Base-by-base conservation (phyloP, 2,888 invertebrate species). In the Deilephila porcellus region DNA sequence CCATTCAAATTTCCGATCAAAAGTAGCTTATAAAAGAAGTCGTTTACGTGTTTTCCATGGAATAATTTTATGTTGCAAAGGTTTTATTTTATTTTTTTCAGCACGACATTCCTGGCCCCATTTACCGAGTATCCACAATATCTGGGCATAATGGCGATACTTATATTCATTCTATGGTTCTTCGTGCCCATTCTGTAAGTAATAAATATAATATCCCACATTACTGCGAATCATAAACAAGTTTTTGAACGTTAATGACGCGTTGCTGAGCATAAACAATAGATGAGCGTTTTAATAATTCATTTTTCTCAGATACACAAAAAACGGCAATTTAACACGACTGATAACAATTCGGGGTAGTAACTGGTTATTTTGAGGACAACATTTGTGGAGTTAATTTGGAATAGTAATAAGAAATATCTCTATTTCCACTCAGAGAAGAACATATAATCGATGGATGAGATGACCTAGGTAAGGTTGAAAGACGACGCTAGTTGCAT, bases 151-250 rank as follows among this genome's bases (percentile, higher is more conserved):
- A 96, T 95, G 90, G 93, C 95, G 70, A 95, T 95, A 78, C 91
- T 96, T 82, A 92, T 96, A 85, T 95, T 96, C 87, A 88, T 96
- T 83, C 93, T 96, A 83, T 96, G 96, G 96, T 94, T 96, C 83
- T 91, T 96, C 85, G 92, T 96, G 80, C 95, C 96, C 83, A 89
- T 96, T 85, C 93, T 96, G 96, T 96, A 89, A 96, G 95, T 93
- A 89, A 85, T 73, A 62, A 73, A 73, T 73, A 34, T 73, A 73
- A 73, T 73, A 73, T 60, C 62, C 60, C 70, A 73, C 70, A 73
- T 73, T 60, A 62, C 53, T 25, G 60, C 32, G 37, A 60, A 73
- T 60, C 64, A 70, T 70, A 73, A 73, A 73, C 70, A 70, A 60
- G 62, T 73, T 73, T 73, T 45, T 70, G 67, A 52, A 37, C 59